Base-by-base conservation (phyloP, 2,888 invertebrate genomes). In the Nomada goodeniana region DNA sequence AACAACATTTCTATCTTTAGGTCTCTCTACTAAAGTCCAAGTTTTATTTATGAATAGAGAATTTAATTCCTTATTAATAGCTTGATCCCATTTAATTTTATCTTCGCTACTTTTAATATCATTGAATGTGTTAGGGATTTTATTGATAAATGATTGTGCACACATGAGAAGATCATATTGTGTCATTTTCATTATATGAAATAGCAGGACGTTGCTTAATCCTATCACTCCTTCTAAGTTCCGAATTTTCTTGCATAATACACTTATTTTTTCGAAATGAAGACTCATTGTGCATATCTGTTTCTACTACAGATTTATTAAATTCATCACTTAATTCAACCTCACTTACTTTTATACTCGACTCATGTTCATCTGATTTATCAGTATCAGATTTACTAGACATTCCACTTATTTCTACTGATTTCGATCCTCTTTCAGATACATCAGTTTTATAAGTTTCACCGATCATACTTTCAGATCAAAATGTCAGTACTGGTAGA, bases 31-130 rank as follows among this genome's bases (percentile, higher is more conserved):
- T 26, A 59, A 20, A 18, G 26, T 72, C 63, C 53, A 61, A 5
- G 69, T 69, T 11, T 69, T 59, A 59, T 69, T 69, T n/a, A 57
- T 44, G 15, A 69, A 59, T 44, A 69, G 47, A 47, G 69, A 69
- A 59, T 69, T 18, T n/a, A 59, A 59, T 70, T 70, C 47, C 11
- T 70, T 4, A n/a, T 26, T 29, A 47, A 70, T 59, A 15, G 70
- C 70, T n/a, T 29, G 18, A 47, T 70, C 47, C 59, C 50, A 70
- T 26, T n/a, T 18, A 50, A n/a, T 4, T 42, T 44, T 60, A 18
- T 59, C n/a, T 29, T 70, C 47, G 18, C 70, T 70, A 47, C 5
- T 59, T 23, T 44, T 13, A 47, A 70, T 70, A 47, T 70, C 70
- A 18, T 60, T 18, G 59, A 57, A 70, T 29, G 70, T 59, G 7